phyloP scores from a whole-genome alignment of 1,140 invertebrate genomes.

The Drosophila pseudoananassae region DNA sequence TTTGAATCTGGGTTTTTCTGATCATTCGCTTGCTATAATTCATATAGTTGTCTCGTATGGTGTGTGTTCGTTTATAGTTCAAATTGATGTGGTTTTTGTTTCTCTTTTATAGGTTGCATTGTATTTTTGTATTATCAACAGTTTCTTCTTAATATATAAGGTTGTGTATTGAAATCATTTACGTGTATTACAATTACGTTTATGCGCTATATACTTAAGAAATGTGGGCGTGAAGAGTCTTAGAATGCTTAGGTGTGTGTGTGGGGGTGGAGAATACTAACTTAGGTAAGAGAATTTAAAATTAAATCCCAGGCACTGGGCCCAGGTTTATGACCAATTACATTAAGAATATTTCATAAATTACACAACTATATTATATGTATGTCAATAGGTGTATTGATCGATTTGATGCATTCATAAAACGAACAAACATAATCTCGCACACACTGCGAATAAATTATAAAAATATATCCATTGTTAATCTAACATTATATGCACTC shows the following conservation, averaged over 20 bases:
- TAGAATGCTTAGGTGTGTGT: slow-evolving; percentile 44
- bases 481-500: slow-evolving; percentile 51
- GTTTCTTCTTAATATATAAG: slow-evolving; percentile 50
- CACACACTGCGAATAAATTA: slow-evolving; percentile 63
- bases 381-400: slow-evolving; percentile 44
- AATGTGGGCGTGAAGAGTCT: slow-evolving; percentile 56
- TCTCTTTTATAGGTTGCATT: slow-evolving; percentile 44
- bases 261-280: slow-evolving; percentile 63
- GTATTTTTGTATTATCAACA: slow-evolving; percentile 70
- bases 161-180: slow-evolving; percentile 68
- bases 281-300: slow-evolving; percentile 65
- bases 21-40: slow-evolving; percentile 51
- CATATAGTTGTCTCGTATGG: slow-evolving; percentile 17
- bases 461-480: slow-evolving; percentile 61
- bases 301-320: slow-evolving; percentile 23
- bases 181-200: slow-evolving; percentile 66
- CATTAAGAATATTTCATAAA: slow-evolving; percentile 66
- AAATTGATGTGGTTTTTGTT: slow-evolving; percentile 7
- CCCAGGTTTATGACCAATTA: slow-evolving; percentile 33
- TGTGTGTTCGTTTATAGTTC: slow-evolving; percentile 18
- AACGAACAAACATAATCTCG: slow-evolving; percentile 58
- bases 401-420: slow-evolving; percentile 56
- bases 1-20: slow-evolving; percentile 44
- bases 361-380: slow-evolving; percentile 62
- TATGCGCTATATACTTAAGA: slow-evolving; percentile 70